phyloP scores from a whole-genome alignment of 2,888 invertebrate genomes.

The Argyresthia albistria region DNA sequence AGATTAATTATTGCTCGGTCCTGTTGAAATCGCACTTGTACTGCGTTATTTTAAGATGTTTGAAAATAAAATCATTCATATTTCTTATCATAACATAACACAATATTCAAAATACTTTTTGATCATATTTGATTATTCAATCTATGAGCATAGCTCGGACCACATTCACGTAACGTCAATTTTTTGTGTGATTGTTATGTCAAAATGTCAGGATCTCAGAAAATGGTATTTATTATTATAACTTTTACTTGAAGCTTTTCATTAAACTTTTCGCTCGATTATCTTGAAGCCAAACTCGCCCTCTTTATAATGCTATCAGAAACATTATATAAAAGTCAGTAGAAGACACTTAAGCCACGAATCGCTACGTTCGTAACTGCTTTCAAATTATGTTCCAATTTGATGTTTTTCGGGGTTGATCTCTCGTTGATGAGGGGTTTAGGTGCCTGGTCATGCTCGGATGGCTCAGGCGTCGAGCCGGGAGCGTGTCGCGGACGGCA shows the following conservation, averaged over 20 bases:
- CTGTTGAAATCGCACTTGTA: too few relatives aligned
- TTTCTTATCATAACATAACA: too few relatives aligned
- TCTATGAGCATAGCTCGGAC: too few relatives aligned
- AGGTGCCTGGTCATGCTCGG: neutral
- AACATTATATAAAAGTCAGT: neutral
- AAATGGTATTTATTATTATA: constrained; percentile 38
- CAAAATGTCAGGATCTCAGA: constrained; percentile 54
- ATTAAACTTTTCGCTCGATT: neutral
- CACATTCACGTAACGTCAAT: neutral
- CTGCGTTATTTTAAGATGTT: too few relatives aligned
- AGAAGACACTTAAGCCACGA: neutral
- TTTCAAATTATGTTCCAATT: neutral
- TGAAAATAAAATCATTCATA: too few relatives aligned
- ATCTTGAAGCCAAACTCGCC: neutral
- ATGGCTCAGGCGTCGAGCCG: too few relatives aligned
- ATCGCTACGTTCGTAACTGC: neutral
- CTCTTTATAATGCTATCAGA: neutral
- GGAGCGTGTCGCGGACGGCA: too few relatives aligned
- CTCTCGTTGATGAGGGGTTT: neutral
- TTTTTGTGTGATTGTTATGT: constrained; percentile 21
- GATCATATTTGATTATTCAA: too few relatives aligned
- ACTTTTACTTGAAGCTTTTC: neutral
- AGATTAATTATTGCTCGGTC: too few relatives aligned
- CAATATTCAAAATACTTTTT: too few relatives aligned
- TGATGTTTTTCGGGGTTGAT: neutral